These are phyloP conservation scores for Pitangus sulphuratus DNA, from an alignment of 2,797 vertebrate species.

Conservation along the genomic window DNA sequence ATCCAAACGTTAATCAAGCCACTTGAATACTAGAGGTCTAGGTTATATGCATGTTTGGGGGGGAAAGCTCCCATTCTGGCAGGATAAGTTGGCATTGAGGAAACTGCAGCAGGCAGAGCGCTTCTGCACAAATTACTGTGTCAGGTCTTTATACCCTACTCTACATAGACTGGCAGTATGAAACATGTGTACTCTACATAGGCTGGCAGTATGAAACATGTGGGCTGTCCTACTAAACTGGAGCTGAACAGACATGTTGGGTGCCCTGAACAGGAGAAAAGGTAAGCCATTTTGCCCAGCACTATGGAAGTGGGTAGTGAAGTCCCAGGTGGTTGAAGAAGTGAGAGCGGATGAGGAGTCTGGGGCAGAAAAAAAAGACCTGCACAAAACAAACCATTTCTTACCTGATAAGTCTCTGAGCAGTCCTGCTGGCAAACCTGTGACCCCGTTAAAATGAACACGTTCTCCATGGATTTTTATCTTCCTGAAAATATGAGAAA, in stretches of 20 bases:
- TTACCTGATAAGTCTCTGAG: not conserved
- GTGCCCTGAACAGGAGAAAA: not conserved
- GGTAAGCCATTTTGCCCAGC: not conserved
- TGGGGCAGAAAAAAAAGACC: not conserved
- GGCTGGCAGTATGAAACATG: accelerated
- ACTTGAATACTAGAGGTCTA: not conserved
- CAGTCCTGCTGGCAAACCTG: not conserved
- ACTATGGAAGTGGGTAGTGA: not conserved
- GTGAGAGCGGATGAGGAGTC: not conserved
- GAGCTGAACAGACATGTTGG: not conserved
- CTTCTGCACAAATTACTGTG: not conserved
- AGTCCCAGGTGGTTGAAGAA: not conserved
- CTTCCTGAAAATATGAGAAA: not conserved
- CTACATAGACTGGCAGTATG: accelerated
- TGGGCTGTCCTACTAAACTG: not conserved
- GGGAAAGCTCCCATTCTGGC: not conserved
- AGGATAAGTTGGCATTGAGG: not conserved
- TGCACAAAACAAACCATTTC: not conserved
- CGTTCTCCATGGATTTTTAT: not conserved
- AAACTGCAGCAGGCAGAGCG: not conserved
- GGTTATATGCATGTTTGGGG: not conserved
- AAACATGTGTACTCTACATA: accelerated
- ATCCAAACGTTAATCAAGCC: not conserved
- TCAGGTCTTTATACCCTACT: not conserved
- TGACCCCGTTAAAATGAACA: not conserved